phyloP scores from a whole-genome alignment of 2,113 vertebrate genomes.

The Perccottus glenii region DNA sequence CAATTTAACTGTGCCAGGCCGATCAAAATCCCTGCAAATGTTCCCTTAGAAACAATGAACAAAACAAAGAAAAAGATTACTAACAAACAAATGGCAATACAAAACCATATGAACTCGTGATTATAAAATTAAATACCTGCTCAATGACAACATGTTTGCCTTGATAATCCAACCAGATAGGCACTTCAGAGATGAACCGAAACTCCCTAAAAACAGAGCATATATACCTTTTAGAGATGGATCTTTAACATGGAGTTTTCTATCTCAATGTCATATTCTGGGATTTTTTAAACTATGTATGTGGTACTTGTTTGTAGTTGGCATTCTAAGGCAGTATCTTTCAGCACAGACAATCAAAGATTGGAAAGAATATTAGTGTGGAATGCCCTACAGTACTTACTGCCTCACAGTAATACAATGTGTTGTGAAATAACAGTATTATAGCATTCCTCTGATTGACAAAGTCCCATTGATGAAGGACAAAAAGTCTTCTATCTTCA shows the following conservation, averaged over 20 bases:
- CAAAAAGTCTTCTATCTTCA: too few species aligned
- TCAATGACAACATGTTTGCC: constrained; percentile 91
- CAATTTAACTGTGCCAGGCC: constrained; percentile 93
- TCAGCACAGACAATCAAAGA: too few species aligned
- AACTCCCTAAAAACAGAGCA: constrained; percentile 82
- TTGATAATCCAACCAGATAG: constrained; percentile 92
- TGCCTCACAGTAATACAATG: too few species aligned
- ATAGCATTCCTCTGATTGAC: too few species aligned
- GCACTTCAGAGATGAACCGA: constrained; percentile 92
- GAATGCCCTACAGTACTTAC: too few species aligned
- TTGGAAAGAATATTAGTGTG: too few species aligned
- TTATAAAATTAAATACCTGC: constrained; percentile 74
- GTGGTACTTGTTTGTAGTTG: constrained; percentile 1
- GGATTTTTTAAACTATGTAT: too few species aligned
- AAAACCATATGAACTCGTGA: not conserved
- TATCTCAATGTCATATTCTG: too few species aligned
- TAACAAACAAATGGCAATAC: not conserved
- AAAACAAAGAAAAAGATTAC: not conserved
- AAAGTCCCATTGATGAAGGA: too few species aligned
- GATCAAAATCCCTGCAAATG: constrained; percentile 91
- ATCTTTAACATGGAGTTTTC: not conserved
- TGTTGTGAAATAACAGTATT: too few species aligned
- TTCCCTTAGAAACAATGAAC: constrained; percentile 84
- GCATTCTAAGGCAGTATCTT: too few species aligned
- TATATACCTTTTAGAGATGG: not conserved